Percentiles rank a stretch among this genome's conserved stretches.
phyloP scores from a whole-genome alignment of 2,888 invertebrate species.

The Tachina grossa region DNA sequence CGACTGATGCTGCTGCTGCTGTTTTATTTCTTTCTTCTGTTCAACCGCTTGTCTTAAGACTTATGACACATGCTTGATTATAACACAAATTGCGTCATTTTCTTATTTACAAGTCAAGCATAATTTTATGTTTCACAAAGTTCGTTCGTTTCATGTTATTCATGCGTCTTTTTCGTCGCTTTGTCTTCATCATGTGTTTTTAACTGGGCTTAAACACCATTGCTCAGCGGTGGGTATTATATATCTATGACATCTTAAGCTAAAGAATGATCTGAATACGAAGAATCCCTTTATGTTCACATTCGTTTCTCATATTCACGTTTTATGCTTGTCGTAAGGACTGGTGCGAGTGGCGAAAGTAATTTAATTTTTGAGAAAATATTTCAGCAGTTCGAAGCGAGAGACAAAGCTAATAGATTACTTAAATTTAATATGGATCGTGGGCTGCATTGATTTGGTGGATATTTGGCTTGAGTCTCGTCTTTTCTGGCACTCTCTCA shows the following conservation, averaged over 20 bases:
- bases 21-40: constrained; percentile 12
- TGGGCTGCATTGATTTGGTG: no score
- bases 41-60: constrained; percentile 57
- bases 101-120: constrained; percentile 67
- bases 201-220: constrained; percentile 41
- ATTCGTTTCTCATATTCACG: constrained; percentile 4
- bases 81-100: constrained; percentile 67
- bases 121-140: constrained; percentile 65
- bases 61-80: constrained; percentile 66
- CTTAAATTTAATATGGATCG: no score
- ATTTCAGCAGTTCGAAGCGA: no score
- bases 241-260: constrained; percentile 34
- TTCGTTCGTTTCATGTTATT: constrained; percentile 41
- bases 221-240: constrained; percentile 59
- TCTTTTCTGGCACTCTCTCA: no score
- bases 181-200: constrained; percentile 24
- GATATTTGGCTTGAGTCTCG: no score
- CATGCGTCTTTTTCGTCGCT: constrained; percentile 12
- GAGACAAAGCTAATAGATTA: no score
- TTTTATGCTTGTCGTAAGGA: constrained; percentile 3
- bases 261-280: constrained; percentile 19
- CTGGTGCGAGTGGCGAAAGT: not conserved
- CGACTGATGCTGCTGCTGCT: not conserved
- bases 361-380: not conserved
- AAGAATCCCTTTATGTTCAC: constrained; percentile 23